phyloP scores from a whole-genome alignment of 2,797 vertebrate species.

The Silurus aristotelis region DNA sequence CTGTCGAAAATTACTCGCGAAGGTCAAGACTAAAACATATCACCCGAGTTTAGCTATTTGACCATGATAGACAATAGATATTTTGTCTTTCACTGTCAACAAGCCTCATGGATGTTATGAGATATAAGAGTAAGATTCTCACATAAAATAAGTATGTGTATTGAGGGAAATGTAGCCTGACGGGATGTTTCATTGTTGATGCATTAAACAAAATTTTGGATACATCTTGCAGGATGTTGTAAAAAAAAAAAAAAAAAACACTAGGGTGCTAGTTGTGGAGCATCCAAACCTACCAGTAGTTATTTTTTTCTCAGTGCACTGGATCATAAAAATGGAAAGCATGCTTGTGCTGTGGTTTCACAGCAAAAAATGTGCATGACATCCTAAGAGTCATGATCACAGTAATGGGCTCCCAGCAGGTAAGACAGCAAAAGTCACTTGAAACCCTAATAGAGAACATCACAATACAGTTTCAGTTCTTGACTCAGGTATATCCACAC shows the following conservation, averaged over 20 bases:
- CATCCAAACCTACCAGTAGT: constrained; percentile 50
- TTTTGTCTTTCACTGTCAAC: constrained; percentile 22
- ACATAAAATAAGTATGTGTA: constrained; percentile 1
- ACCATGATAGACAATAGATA: constrained; percentile 31
- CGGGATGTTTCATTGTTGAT: constrained; percentile 55
- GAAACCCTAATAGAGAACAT: constrained; percentile 24
- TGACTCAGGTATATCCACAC: constrained; percentile 7
- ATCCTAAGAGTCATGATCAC: constrained; percentile 35
- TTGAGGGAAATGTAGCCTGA: neutral
- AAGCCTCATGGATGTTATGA: constrained; percentile 48
- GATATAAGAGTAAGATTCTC: constrained; percentile 51
- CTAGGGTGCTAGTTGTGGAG: constrained; percentile 53
- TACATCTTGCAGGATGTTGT: constrained; percentile 63
- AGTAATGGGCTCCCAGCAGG: constrained; percentile 28
- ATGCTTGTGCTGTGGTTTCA: constrained; percentile 63
- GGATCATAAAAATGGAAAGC: constrained; percentile 59
- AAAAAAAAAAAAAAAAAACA: constrained; percentile 42
- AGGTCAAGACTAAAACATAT: constrained; percentile 53
- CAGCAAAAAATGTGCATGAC: constrained; percentile 49
- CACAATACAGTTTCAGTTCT: constrained; percentile 17
- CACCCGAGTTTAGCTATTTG: constrained; percentile 16
- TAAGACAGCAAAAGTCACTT: constrained; percentile 31
- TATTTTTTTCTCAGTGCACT: constrained; percentile 66
- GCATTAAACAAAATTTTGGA: constrained; percentile 53
- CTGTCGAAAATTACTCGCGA: constrained; percentile 57